Evolutionary conservation across 2,797 vertebrate genomes (phyloP).

Genomic region (Allobates femoralis): DNA sequence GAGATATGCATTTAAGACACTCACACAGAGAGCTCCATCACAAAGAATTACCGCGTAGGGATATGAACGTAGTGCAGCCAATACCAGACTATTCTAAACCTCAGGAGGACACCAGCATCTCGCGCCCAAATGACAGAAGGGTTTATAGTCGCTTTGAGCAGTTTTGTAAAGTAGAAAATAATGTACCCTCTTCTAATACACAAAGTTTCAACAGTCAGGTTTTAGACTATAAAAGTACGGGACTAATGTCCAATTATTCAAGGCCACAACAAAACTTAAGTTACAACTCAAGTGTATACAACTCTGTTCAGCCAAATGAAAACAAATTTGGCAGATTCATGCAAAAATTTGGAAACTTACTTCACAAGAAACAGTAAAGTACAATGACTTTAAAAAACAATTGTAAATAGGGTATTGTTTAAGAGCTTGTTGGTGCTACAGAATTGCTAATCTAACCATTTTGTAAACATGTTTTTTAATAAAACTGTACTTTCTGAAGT

Average conservation of each 20-base stretch:
- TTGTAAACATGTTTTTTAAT: constrained; percentile 55
- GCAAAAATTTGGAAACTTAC: constrained; percentile 89
- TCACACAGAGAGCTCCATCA: constrained; percentile 56
- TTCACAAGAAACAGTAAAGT: constrained; percentile 86
- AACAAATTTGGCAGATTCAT: constrained; percentile 93
- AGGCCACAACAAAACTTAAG: constrained; percentile 74
- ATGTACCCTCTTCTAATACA: constrained; percentile 66
- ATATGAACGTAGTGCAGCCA: constrained; percentile 47
- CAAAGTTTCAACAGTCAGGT: constrained; percentile 68
- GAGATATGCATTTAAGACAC: constrained; percentile 59
- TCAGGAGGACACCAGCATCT: constrained; percentile 70
- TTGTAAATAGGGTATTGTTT: constrained; percentile 60
- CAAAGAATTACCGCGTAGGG: constrained; percentile 58
- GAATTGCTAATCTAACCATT: constrained; percentile 1
- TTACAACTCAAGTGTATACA: constrained; percentile 73
- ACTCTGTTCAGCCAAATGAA: constrained; percentile 80
- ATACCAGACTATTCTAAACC: constrained; percentile 64
- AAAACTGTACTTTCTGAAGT: constrained; percentile 8
- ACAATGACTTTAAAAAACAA: neutral
- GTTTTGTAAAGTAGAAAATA: constrained; percentile 79
- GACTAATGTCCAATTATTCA: constrained; percentile 67
- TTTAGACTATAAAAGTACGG: constrained; percentile 76
- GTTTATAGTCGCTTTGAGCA: constrained; percentile 89
- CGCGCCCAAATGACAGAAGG: constrained; percentile 74
- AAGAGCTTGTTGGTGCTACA: neutral